These are phyloP conservation scores for Aphelocoma coerulescens DNA, from an alignment of 2,113 vertebrate genomes.

Conservation along the genomic window DNA sequence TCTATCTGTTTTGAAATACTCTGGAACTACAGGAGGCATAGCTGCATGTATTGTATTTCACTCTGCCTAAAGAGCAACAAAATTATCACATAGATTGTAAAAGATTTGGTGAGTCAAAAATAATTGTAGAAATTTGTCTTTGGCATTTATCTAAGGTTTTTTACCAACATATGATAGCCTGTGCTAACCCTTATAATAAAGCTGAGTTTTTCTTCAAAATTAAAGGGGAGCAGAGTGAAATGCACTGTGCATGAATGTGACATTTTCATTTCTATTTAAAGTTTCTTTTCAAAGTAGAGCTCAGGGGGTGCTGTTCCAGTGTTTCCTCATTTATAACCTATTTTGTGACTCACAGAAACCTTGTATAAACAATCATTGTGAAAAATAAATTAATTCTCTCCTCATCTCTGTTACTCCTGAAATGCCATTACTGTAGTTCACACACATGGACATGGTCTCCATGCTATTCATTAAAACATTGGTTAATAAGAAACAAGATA, in stretches of 20 bases:
- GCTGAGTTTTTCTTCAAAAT: not conserved
- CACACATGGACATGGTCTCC: not conserved
- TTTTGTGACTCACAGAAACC: constrained; percentile 13
- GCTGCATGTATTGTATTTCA: not conserved
- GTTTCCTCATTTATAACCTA: not conserved
- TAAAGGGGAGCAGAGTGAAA: not conserved
- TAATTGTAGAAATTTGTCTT: not conserved
- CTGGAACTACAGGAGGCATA: not conserved
- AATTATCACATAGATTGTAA: not conserved
- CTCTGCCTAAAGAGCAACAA: not conserved
- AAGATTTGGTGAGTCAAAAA: not conserved
- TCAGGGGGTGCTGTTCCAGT: not conserved
- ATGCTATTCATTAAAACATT: not conserved
- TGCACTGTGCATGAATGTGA: not conserved
- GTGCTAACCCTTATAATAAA: not conserved
- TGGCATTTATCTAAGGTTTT: constrained; percentile 19
- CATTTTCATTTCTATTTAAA: constrained; percentile 54
- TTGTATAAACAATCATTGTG: constrained; percentile 2
- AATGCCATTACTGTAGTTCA: constrained; percentile 7
- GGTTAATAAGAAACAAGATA: not conserved
- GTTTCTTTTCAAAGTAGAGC: not conserved
- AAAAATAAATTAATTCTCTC: constrained; percentile 4
- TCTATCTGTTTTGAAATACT: not conserved
- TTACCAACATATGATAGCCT: not conserved
- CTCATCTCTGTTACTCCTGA: not conserved